These are phyloP conservation scores for Trachelus troglodyta DNA, from an alignment of 2,888 invertebrate species.

Conservation along the genomic window DNA sequence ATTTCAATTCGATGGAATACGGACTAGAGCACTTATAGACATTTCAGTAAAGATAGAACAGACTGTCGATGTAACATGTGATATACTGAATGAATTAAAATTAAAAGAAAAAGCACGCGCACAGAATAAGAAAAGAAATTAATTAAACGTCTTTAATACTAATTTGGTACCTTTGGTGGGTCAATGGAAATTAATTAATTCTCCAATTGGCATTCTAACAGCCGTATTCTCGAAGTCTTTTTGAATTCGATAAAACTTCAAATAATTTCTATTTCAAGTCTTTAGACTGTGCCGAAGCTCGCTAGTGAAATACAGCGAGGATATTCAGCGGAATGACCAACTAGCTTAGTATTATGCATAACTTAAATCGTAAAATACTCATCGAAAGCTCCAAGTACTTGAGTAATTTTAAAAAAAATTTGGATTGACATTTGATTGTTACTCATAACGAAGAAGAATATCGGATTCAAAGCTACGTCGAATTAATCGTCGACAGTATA, in stretches of 20 bases:
- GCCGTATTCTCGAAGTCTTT: not conserved
- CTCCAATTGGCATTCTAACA: not conserved
- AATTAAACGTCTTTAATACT: constrained; percentile 15
- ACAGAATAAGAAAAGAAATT: not conserved
- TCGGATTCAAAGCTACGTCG: no score
- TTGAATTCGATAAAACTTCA: not conserved
- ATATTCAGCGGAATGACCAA: not conserved
- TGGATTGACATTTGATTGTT: not conserved
- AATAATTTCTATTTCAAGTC: not conserved
- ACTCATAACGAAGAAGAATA: no score
- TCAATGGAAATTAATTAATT: constrained; percentile 13
- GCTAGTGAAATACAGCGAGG: not conserved
- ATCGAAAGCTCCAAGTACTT: not conserved
- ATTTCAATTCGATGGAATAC: not conserved
- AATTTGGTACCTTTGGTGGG: constrained; percentile 34
- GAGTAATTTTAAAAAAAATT: not conserved
- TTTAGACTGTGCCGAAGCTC: not conserved
- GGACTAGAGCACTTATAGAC: not conserved
- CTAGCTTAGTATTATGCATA: not conserved
- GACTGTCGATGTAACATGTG: not conserved
- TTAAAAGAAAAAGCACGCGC: constrained; percentile 19
- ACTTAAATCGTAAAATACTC: not conserved
- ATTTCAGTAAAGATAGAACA: not conserved
- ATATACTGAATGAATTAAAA: constrained; percentile 21
- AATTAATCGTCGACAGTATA: no score